A percentile compares a stretch with the other conserved stretches of the same genome.
phyloP scores from a whole-genome alignment of 2,113 vertebrate species.

The Zosterops borbonicus region DNA sequence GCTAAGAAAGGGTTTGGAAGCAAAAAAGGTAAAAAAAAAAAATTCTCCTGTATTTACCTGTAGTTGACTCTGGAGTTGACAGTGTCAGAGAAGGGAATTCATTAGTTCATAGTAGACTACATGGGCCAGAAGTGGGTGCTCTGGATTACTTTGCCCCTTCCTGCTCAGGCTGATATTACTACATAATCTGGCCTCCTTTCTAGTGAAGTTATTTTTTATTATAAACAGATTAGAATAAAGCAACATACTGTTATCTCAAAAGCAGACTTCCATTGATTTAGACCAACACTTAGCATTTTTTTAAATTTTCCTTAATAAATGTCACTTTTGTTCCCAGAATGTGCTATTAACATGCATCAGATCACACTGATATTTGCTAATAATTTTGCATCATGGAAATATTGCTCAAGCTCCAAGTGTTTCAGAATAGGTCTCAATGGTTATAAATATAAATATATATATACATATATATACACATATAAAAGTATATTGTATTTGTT shows the following conservation, averaged over 20 bases:
- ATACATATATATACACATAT: no score
- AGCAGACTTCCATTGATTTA: background rate
- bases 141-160: background rate
- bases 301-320: background rate
- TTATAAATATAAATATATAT: no score
- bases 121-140: background rate
- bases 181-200: background rate
- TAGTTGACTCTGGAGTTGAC: background rate
- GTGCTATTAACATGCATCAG: background rate
- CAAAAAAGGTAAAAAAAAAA: background rate
- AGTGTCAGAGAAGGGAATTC: background rate
- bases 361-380: background rate
- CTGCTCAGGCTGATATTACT: background rate
- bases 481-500: no score
- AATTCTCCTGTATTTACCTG: background rate
- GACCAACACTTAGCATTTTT: background rate
- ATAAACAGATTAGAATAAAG: background rate
- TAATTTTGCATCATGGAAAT: background rate
- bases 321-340: background rate
- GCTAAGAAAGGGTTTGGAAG: background rate
- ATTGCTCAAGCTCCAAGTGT: background rate
- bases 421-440: background rate
- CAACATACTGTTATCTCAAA: background rate
- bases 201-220: background rate
- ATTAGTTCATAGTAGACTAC: background rate